Evolutionary conservation across 1,140 invertebrate species (phyloP), one percentile per base, ranked within the genome.

Genomic region (Lineus longissimus): DNA sequence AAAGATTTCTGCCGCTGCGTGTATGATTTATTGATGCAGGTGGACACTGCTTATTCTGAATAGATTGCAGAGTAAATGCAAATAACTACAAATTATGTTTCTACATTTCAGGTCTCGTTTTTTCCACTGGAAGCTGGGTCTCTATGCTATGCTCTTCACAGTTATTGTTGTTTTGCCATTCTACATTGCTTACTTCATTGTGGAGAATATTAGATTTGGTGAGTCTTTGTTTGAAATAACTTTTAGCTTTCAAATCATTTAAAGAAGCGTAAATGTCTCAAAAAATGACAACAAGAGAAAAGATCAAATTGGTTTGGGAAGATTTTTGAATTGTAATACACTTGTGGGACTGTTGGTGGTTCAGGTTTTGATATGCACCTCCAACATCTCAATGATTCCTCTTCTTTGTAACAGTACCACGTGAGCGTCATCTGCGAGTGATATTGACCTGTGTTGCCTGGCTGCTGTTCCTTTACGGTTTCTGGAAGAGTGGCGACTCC

Each of bases 401-500:
- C 33, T 36, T 62, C 61, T 58, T 59, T 57, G 72, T 72, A 72
- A 33, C 82, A 96, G 93, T 97, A 68, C 90, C 79, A 17, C 74
- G 75, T 59, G 76, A 77, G 58, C 66, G 71, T 47, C 73, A 76
- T 67, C 58, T 78, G 11, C 65, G 70, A 19, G 87, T 89, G 63
- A 87, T 90, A 30, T 78, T 98, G 31, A 94, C 95, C 7, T 77
- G 93, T 41, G 76, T 91, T 61, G 86, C 91, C 0, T 99, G 96
- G 91, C 84, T 94, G 60, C 85, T 91, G 31, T 99, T 96, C 77
- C 85, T 99, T 0, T 96, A 97, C 75, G 88, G 96, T 64, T 98
- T 99, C 76, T 99, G 97, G 97, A 97, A 98, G 85, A 88, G 99
- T 70, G 97, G 97, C 1, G 96, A 99, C 83, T 95, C 96, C 7